Percentiles rank a stretch among this genome's conserved stretches.
Evolutionary conservation across 1,140 invertebrate genomes (phyloP).

Genomic region (Scylla paramamosain): DNA sequence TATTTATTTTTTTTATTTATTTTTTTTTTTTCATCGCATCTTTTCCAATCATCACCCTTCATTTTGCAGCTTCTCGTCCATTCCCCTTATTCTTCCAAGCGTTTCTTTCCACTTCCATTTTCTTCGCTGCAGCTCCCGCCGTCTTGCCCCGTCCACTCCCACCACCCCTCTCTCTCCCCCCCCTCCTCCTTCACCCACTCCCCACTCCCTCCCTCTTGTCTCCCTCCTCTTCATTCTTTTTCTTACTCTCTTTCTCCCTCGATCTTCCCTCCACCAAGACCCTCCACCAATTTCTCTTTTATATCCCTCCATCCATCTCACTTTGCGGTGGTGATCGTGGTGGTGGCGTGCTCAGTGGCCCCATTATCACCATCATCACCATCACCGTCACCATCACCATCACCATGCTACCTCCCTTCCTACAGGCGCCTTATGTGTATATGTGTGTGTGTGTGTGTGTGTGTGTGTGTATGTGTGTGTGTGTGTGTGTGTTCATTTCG

Average conservation of each 20-base stretch:
- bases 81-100: neutral
- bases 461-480: neutral
- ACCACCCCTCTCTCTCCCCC: neutral
- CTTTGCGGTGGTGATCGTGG: neutral
- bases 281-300: conserved; percentile 18
- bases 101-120: conserved; percentile 21
- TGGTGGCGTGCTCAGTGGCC: neutral
- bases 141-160: neutral
- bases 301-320: neutral
- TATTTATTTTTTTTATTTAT: neutral
- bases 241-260: conserved; percentile 8
- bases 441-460: neutral
- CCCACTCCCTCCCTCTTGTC: neutral
- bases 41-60: neutral
- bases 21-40: neutral
- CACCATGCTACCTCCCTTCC: neutral
- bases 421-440: neutral
- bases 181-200: neutral
- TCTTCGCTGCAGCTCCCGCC: neutral
- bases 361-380: conserved; percentile 37
- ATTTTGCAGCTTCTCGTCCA: neutral
- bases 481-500: conserved; percentile 18
- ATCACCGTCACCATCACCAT: conserved; percentile 26
- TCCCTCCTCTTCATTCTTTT: neutral
- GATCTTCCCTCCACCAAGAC: neutral